Percentiles rank a stretch among this genome's conserved stretches.
Evolutionary conservation across 2,797 vertebrate genomes (phyloP).

Genomic region (Thalassophryne amazonica): DNA sequence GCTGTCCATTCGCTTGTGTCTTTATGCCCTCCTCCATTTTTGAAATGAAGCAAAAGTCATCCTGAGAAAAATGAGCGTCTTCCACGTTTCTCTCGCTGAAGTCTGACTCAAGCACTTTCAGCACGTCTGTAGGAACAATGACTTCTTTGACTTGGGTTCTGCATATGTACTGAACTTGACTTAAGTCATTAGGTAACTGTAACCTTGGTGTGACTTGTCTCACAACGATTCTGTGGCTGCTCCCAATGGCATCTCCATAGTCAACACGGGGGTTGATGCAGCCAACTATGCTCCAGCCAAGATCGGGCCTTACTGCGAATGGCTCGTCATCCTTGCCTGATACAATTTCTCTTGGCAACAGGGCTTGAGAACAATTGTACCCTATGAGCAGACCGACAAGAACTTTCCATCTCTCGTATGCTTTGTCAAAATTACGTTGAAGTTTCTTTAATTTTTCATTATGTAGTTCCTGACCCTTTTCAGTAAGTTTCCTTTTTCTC

Average conservation of each 20-base stretch:
- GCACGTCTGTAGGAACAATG: background rate
- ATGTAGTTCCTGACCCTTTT: too few relatives aligned
- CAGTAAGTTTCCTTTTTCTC: too few relatives aligned
- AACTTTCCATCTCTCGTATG: too few relatives aligned
- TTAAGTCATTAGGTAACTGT: background rate
- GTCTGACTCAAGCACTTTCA: conserved; percentile 24
- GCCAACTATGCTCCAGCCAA: background rate
- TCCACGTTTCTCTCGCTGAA: conserved; percentile 1
- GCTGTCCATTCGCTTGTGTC: background rate
- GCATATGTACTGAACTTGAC: conserved; percentile 18
- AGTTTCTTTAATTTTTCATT: too few relatives aligned
- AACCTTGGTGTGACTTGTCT: conserved; percentile 18
- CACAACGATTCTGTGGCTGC: conserved; percentile 14
- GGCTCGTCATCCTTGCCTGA: conserved; percentile 8
- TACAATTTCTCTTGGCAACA: conserved; percentile 8
- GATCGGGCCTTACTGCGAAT: background rate
- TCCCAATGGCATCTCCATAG: conserved; percentile 11
- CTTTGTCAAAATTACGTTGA: too few relatives aligned
- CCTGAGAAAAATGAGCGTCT: background rate
- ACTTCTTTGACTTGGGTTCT: conserved; percentile 22
- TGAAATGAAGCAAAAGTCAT: conserved; percentile 2
- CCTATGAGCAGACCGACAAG: conserved; percentile 8
- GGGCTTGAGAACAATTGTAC: background rate
- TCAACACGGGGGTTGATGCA: background rate
- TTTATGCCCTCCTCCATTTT: background rate